Base-by-base conservation (phyloP, 1,140 invertebrate species). In the Heliconius congener region DNA sequence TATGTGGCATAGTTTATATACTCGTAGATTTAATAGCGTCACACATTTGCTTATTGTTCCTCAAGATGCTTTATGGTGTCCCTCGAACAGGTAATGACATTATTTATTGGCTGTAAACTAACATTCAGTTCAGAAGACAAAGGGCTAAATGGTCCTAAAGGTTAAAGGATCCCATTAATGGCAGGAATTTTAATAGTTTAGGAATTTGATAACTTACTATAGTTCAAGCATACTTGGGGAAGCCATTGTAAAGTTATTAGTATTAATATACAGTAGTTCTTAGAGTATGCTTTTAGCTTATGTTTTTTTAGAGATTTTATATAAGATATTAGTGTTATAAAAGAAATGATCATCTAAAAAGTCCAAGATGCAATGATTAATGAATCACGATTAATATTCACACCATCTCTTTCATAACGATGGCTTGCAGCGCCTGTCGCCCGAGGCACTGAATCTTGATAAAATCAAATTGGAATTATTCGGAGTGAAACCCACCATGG, bases 31-130 rank as follows among this genome's bases (percentile, higher is more conserved):
- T 90, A 91, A 90, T 88, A 81, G 88, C 83, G 76, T 83, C 89
- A 86, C 81, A 88, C 87, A 91, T 89, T 89, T 88, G 83, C 89
- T 80, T 91, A 91, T 93, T 92, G 90, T 92, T 90, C 88, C 82
- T 84, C 76, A 90, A 90, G 87, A 92, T 90, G 87, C 83, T 87
- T 82, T 81, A 84, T 81, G 86, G 83, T 86, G 83, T 81, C 84
- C 87, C 83, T 79, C 77, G 86, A 91, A 91, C 90, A 93, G 91
- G 90, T 93, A 91, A 93, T 91, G 90, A 86, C 87, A 85, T 92
- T 91, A 92, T 93, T 93, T 93, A 93, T 93, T 85, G 87, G 84
- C 85, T 84, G 84, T 91, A 88, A 92, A 90, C 88, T 79, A 81
- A 82, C 84, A 83, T 84, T 85, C 81, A 83, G 84, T 85, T 80